Percentiles rank a stretch among this genome's conserved stretches.
Conservation (phyloP, 2,888 invertebrate species). For the Pristionchus japonicus region DNA sequence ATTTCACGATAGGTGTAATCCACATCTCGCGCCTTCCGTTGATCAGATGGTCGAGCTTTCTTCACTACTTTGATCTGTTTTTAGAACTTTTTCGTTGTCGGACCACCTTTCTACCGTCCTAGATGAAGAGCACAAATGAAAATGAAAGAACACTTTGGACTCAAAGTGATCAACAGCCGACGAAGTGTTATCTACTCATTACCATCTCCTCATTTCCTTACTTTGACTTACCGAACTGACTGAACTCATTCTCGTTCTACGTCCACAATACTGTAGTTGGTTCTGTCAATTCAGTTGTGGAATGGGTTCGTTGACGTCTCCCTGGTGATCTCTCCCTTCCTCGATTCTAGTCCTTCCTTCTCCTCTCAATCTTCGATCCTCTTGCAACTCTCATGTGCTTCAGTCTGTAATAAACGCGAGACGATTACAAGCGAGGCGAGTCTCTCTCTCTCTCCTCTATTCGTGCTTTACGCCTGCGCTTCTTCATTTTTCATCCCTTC, state of each 20-base stretch:
- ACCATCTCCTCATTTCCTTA: not conserved
- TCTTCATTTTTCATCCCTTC: constrained; percentile 28
- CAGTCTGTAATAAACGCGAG: constrained; percentile 8
- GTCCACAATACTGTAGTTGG: not conserved
- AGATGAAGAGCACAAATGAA: too few relatives aligned
- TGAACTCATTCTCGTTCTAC: not conserved
- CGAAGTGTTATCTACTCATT: not conserved
- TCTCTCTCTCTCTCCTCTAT: not conserved
- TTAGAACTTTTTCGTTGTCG: too few relatives aligned
- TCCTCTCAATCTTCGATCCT: not conserved
- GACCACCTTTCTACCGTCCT: too few relatives aligned
- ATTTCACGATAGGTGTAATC: not conserved
- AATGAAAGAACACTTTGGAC: too few relatives aligned
- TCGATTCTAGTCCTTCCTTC: not conserved
- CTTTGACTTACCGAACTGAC: not conserved
- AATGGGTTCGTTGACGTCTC: not conserved
- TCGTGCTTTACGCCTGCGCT: not conserved
- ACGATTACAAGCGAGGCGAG: not conserved
- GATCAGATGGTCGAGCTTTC: not conserved
- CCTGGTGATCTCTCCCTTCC: not conserved
- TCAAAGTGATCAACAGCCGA: too few relatives aligned
- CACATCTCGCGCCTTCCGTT: not conserved
- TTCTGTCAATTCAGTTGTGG: not conserved
- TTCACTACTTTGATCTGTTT: too few relatives aligned
- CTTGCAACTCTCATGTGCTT: not conserved